These are phyloP conservation scores for Rhinoraja longicauda DNA, from an alignment of 2,797 vertebrate species.

Conservation along the genomic window DNA sequence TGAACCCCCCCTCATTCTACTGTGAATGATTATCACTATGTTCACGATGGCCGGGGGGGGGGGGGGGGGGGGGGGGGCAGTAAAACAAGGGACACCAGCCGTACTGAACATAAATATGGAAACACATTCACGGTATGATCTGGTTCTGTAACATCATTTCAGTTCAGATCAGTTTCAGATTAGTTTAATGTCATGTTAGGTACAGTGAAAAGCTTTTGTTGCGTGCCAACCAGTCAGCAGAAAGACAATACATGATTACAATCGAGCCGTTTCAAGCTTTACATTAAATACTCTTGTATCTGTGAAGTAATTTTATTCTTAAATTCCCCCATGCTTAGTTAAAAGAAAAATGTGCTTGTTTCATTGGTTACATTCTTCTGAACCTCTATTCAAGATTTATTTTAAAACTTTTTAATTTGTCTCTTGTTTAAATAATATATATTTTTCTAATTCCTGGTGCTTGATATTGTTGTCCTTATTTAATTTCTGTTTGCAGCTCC, in stretches of 20 bases:
- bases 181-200: too few relatives aligned
- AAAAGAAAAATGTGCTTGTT: not conserved
- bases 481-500: not conserved
- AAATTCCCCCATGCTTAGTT: not conserved
- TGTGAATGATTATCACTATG: not conserved
- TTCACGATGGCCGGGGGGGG: not conserved
- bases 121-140: not conserved
- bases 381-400: not conserved
- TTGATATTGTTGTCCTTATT: not conserved
- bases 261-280: not conserved
- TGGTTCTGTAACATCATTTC: not conserved
- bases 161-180: not conserved
- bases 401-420: conserved; percentile 13
- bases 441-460: not conserved
- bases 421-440: not conserved
- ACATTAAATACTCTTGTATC: not conserved
- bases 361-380: not conserved
- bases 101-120: too few relatives aligned
- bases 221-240: too few relatives aligned
- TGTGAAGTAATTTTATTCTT: not conserved
- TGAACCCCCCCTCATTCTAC: too few relatives aligned
- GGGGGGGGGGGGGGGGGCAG: not conserved
- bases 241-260: too few relatives aligned
- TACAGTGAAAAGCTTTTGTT: too few relatives aligned
- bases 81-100: too few relatives aligned